Evolutionary conservation across 2,797 vertebrate genomes (phyloP).

Genomic region (Meda fulgida): DNA sequence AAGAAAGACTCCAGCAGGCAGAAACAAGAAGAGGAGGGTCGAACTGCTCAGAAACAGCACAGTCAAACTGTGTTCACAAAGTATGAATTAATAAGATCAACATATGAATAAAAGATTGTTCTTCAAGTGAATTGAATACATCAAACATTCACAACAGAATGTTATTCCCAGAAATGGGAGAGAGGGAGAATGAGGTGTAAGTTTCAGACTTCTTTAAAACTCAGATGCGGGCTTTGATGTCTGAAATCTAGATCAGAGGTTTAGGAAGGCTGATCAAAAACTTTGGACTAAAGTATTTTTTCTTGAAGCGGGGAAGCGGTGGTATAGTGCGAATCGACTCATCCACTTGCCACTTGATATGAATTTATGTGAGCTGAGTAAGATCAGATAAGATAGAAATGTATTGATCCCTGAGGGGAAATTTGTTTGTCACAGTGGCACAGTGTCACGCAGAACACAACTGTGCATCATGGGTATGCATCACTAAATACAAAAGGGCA

Average conservation of each 20-base stretch:
- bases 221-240: slow-evolving; percentile 19
- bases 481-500: slow-evolving; percentile 36
- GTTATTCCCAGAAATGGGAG: slow-evolving; percentile 36
- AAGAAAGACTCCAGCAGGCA: background rate
- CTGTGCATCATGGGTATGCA: background rate
- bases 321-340: background rate
- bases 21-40: background rate
- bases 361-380: slow-evolving; percentile 41
- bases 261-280: slow-evolving; percentile 43
- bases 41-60: slow-evolving; percentile 25
- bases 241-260: slow-evolving; percentile 28
- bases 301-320: slow-evolving; percentile 11
- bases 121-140: slow-evolving; percentile 49
- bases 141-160: slow-evolving; percentile 41
- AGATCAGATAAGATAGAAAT: slow-evolving; percentile 44
- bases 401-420: slow-evolving; percentile 43
- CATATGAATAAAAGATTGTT: slow-evolving; percentile 54
- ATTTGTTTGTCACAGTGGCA: slow-evolving; percentile 40
- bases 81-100: slow-evolving; percentile 57
- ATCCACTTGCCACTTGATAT: slow-evolving; percentile 42
- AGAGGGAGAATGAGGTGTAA: slow-evolving; percentile 38
- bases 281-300: slow-evolving; percentile 17
- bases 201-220: slow-evolving; percentile 22
- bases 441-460: slow-evolving; percentile 32
- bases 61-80: slow-evolving; percentile 47